Percentiles rank a stretch among this genome's conserved stretches.
phyloP scores from a whole-genome alignment of 1,140 invertebrate species.

The Eriosoma lanigerum region DNA sequence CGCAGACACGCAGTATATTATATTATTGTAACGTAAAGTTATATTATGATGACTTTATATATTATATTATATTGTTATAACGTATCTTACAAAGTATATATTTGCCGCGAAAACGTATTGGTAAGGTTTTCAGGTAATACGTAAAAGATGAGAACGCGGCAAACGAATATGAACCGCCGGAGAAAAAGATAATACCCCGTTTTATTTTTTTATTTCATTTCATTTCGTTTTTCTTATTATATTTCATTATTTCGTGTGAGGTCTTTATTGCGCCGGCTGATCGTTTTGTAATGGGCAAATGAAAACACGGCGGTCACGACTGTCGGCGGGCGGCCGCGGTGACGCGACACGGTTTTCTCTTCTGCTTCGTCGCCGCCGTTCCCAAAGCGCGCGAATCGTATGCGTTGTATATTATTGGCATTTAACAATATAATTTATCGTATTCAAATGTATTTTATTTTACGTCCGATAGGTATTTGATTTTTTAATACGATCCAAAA shows the following conservation, averaged over 20 bases:
- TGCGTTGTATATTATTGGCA: too few relatives aligned
- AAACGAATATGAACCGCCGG: neutral
- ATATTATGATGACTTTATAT: too few relatives aligned
- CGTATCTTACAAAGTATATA: neutral
- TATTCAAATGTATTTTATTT: too few relatives aligned
- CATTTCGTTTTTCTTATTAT: too few relatives aligned
- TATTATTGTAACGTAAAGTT: too few relatives aligned
- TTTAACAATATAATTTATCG: too few relatives aligned
- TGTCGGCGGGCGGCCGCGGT: neutral
- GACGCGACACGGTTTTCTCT: conserved; percentile 37
- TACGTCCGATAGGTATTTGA: too few relatives aligned
- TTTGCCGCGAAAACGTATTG: conserved; percentile 32
- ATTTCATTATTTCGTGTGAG: conserved; percentile 47
- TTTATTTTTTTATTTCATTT: conserved; percentile 9
- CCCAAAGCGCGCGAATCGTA: conserved; percentile 12
- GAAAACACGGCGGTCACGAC: conserved; percentile 45
- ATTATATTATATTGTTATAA: too few relatives aligned
- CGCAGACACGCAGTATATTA: too few relatives aligned
- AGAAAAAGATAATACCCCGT: conserved; percentile 28
- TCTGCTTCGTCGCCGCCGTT: neutral
- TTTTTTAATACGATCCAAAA: too few relatives aligned
- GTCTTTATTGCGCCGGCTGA: conserved; percentile 48
- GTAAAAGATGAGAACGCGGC: conserved; percentile 45
- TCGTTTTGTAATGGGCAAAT: conserved; percentile 48
- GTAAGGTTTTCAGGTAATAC: conserved; percentile 45